phyloP scores from a whole-genome alignment of 2,888 invertebrate genomes.

The Argyra leucocephala region DNA sequence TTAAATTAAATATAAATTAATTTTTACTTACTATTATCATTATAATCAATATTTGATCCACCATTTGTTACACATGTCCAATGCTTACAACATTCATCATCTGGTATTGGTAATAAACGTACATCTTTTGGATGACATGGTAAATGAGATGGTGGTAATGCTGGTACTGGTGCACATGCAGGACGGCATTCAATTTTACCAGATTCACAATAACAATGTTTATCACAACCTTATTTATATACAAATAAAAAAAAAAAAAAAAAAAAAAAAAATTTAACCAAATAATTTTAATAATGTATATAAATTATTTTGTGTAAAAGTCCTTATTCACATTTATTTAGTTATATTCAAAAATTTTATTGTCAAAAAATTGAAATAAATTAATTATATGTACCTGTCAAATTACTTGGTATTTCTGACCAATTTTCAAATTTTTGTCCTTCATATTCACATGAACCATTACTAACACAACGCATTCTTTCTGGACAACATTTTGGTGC shows the following conservation, averaged over 20 bases:
- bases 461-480: conserved; percentile 65
- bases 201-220: conserved; percentile 77
- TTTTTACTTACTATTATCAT: neutral
- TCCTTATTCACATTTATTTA: neutral
- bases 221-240: conserved; percentile 68
- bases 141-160: conserved; percentile 63
- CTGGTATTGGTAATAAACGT: conserved; percentile 54
- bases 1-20: conserved; percentile 7
- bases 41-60: conserved; percentile 1
- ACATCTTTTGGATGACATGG: conserved; percentile 62
- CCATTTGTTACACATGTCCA: conserved; percentile 53
- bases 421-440: conserved; percentile 59
- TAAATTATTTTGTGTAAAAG: too few species aligned
- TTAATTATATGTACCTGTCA: conserved; percentile 47
- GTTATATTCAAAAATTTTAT: neutral
- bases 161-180: conserved; percentile 67
- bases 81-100: conserved; percentile 75
- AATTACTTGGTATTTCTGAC: conserved; percentile 67
- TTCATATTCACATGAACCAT: conserved; percentile 70
- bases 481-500: conserved; percentile 77
- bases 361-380: neutral
- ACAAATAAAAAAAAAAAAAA: too few species aligned
- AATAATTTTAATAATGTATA: too few species aligned
- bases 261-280: too few species aligned
- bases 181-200: conserved; percentile 78